Conservation (phyloP, 2,888 invertebrate genomes). For the Caradrina clavipalpis region DNA sequence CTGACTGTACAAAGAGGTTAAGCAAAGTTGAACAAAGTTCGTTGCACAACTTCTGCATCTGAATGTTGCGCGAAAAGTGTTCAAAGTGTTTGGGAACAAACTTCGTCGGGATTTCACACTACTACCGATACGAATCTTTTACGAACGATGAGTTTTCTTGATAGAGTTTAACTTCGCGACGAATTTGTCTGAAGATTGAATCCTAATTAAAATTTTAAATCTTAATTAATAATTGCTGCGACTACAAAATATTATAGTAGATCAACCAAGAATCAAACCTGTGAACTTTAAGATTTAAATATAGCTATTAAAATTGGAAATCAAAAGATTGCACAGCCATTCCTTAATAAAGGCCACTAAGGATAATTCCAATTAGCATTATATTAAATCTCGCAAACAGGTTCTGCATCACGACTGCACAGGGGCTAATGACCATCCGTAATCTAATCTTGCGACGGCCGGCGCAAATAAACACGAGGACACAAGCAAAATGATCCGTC, state of each 20-base stretch:
- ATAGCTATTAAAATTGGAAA: conserved; percentile 13
- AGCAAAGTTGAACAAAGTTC: conserved; percentile 10
- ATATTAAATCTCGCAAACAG: conserved; percentile 75
- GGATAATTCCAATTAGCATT: conserved; percentile 67
- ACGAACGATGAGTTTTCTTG: conserved; percentile 17
- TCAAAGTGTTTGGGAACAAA: conserved; percentile 13
- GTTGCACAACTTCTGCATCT: background rate
- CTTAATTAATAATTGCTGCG: too few relatives aligned
- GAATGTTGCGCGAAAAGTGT: conserved; percentile 8
- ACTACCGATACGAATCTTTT: conserved; percentile 1
- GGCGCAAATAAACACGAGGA: conserved; percentile 70
- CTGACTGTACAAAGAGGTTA: conserved; percentile 4
- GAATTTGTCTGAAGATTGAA: background rate
- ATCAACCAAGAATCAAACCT: background rate
- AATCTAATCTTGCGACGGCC: conserved; percentile 83
- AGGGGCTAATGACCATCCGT: conserved; percentile 85
- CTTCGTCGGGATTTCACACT: conserved; percentile 7
- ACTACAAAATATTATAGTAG: background rate
- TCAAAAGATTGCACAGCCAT: conserved; percentile 16
- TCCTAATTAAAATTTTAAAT: background rate
- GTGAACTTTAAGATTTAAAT: conserved; percentile 10
- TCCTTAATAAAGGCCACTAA: conserved; percentile 53
- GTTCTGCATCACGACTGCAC: conserved; percentile 76
- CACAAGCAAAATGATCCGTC: conserved; percentile 69
- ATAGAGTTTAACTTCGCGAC: background rate